phyloP scores from a whole-genome alignment of 2,797 vertebrate genomes.

The Argentina silus region DNA sequence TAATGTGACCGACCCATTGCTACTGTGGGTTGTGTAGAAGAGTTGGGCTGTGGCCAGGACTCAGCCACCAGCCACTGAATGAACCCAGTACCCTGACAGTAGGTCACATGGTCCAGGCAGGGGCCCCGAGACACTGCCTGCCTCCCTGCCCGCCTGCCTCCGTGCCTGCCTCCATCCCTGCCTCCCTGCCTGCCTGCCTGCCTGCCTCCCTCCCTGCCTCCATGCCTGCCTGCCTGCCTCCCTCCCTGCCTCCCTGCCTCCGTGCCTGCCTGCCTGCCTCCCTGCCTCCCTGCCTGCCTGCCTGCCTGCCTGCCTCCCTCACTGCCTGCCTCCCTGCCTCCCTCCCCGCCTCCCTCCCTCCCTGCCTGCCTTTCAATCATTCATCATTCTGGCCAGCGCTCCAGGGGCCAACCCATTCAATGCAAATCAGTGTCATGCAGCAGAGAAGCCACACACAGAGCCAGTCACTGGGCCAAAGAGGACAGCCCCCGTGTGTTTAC shows the following conservation, averaged over 20 bases:
- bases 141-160: constrained; percentile 30
- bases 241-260: not conserved
- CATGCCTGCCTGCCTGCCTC: not conserved
- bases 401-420: constrained; percentile 63
- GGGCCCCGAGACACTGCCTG: constrained; percentile 68
- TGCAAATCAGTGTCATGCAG: constrained; percentile 72
- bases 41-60: constrained; percentile 74
- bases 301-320: constrained; percentile 4
- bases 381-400: constrained; percentile 68
- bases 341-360: not conserved
- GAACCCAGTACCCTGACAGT: constrained; percentile 81
- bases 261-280: not conserved
- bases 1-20: constrained; percentile 79
- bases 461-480: constrained; percentile 46
- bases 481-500: constrained; percentile 53
- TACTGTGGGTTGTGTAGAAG: constrained; percentile 76
- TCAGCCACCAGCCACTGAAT: constrained; percentile 78
- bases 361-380: constrained; percentile 71
- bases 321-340: constrained; percentile 13
- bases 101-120: constrained; percentile 77
- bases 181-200: not conserved
- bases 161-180: not conserved
- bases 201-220: not conserved
- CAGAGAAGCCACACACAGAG: constrained; percentile 61
- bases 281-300: not conserved